Base-by-base conservation (phyloP, 2,113 vertebrate genomes). In the Engraulis encrasicolus region DNA sequence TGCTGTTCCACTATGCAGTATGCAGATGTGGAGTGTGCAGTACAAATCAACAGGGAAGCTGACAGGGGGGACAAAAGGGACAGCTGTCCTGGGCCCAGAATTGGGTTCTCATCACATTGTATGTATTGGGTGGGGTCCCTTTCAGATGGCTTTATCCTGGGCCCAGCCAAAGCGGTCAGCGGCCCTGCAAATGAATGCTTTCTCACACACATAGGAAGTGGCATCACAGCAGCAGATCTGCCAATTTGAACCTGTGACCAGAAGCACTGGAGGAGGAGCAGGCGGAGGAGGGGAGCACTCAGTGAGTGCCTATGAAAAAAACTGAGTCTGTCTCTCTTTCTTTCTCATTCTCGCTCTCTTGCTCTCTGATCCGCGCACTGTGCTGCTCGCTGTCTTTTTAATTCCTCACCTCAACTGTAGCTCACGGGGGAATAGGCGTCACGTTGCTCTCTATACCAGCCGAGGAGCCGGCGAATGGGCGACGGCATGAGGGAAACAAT, bases 401-500 rank as follows among this genome's bases (percentile, higher is more conserved):
- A 78, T 78, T 85, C 61, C 27, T 38, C 79, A 54, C n/a, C n/a
- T n/a, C 20, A 36, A 20, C 6, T 74, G 27, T 74, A 31, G 27
- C 82, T 37, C 66, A 18, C n/a, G n/a, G 66, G 66, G 66, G 31
- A 81, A 84, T 49, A 50, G 1, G 82, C 18, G 38, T 78, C 15
- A n/a, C 48, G 6, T n/a, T 4, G 15, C 17, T 88, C 81, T 54
- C 34, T 45, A 31, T 6, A 15, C 27, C 18, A 45, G 84, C 80
- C 49, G 19, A 50, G n/a, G n/a, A n/a, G n/a, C n/a, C n/a, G n/a
- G n/a, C n/a, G n/a, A n/a, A n/a, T n/a, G n/a, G n/a, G n/a, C n/a
- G n/a, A n/a, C n/a, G n/a, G n/a, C n/a, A 50, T 15, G n/a, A 80
- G 20, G 34, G 27, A 79, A 80, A 84, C 85, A 83, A 78, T 81